Evolutionary conservation across 1,140 invertebrate genomes (phyloP).

Genomic region (Drosophila bipectinata): DNA sequence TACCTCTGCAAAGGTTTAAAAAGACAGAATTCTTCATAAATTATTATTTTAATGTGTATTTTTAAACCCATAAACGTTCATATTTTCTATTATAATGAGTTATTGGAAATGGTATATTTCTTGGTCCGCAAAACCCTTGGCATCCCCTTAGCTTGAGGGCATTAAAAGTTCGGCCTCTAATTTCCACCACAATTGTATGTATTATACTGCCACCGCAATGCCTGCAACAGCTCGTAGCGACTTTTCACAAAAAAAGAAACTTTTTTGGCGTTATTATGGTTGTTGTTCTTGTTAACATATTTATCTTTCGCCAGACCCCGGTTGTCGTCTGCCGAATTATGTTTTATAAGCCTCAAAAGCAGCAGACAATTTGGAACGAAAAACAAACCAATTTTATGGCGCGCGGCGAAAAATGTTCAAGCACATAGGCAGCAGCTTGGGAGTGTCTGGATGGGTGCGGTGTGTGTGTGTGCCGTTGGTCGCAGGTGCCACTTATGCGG

Average conservation of each 20-base stretch:
- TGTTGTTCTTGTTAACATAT: constrained; percentile 49
- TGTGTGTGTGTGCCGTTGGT: constrained; percentile 42
- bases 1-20: no score
- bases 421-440: constrained; percentile 35
- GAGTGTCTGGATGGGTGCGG: constrained; percentile 15
- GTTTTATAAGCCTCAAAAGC: constrained; percentile 61
- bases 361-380: constrained; percentile 42
- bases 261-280: constrained; percentile 23
- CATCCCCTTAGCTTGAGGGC: background rate
- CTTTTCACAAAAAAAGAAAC: constrained; percentile 48
- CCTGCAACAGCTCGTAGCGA: constrained; percentile 46
- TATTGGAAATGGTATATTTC: no score
- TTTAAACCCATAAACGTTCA: no score
- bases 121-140: no score
- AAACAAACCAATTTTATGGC: constrained; percentile 50
- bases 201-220: background rate
- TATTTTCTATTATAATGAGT: no score
- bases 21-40: no score
- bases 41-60: no score
- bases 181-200: constrained; percentile 5
- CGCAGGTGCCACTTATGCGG: constrained; percentile 75
- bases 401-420: constrained; percentile 32
- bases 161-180: background rate
- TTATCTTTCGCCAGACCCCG: constrained; percentile 57
- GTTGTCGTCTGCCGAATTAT: constrained; percentile 69